Evolutionary conservation across 2,797 vertebrate species (phyloP).

Genomic region (Dicrostonyx torquatus): DNA sequence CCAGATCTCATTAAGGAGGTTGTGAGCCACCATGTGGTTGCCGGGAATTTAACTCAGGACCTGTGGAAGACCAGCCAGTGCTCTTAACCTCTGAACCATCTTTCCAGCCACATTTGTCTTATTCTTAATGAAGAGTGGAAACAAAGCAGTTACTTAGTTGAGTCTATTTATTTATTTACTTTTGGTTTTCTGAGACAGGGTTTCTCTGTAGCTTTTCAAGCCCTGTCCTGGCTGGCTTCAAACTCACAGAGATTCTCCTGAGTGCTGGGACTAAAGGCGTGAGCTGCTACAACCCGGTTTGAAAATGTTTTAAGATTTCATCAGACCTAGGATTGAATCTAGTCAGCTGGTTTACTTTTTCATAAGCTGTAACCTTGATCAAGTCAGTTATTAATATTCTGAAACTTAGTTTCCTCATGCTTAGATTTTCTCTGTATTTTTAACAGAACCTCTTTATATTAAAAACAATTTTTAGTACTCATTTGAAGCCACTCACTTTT

Average conservation of each 20-base stretch:
- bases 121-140: conserved; percentile 42
- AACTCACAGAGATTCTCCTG: too few species aligned
- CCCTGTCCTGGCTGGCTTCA: too few species aligned
- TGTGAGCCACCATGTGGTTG: too few species aligned
- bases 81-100: too few species aligned
- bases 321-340: background rate
- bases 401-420: background rate
- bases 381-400: conserved; percentile 50
- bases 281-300: too few species aligned
- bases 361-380: background rate
- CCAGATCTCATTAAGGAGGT: too few species aligned
- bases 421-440: conserved; percentile 61
- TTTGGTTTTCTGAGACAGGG: too few species aligned
- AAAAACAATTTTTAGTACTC: conserved; percentile 25
- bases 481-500: conserved; percentile 33
- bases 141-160: conserved; percentile 13
- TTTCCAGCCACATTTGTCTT: background rate
- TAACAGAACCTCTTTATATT: conserved; percentile 39
- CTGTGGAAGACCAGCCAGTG: too few species aligned
- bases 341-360: background rate
- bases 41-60: too few species aligned
- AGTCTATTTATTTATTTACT: too few species aligned
- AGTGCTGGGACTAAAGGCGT: too few species aligned
- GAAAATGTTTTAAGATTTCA: conserved; percentile 5
- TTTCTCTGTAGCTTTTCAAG: too few species aligned